These are phyloP conservation scores for Crotalus tigris DNA, from an alignment of 2,113 vertebrate genomes.

Conservation along the genomic window DNA sequence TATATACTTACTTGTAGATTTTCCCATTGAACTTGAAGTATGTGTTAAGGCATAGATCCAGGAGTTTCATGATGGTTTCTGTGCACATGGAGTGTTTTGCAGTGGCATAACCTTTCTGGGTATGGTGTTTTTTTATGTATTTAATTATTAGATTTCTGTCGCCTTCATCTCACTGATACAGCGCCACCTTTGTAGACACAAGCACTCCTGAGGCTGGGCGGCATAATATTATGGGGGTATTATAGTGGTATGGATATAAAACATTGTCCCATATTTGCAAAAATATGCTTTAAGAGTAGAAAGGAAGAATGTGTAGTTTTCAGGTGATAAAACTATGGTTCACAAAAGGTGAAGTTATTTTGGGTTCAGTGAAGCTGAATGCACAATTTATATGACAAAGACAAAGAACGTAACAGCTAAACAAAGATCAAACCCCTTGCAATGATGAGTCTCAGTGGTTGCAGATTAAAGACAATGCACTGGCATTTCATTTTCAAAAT, in stretches of 20 bases:
- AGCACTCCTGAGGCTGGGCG: neutral
- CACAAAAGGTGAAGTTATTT: neutral
- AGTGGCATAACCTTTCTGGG: too few relatives aligned
- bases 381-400: neutral
- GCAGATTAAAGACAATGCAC: constrained; percentile 1
- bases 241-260: neutral
- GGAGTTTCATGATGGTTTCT: too few relatives aligned
- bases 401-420: neutral
- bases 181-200: neutral
- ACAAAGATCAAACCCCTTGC: neutral
- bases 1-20: too few relatives aligned
- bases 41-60: too few relatives aligned
- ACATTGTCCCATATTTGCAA: neutral
- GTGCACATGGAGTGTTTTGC: too few relatives aligned
- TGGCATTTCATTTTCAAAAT: constrained; percentile 7
- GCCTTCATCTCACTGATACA: neutral
- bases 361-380: neutral
- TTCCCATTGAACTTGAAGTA: too few relatives aligned
- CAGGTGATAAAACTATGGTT: neutral
- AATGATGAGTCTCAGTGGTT: neutral
- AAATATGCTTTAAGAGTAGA: neutral
- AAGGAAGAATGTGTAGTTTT: neutral
- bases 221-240: neutral
- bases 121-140: neutral
- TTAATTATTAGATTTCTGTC: neutral